Percentiles rank a stretch among this genome's conserved stretches.
Conservation (phyloP, 2,113 vertebrate genomes). For the Corythornis cristatus region DNA sequence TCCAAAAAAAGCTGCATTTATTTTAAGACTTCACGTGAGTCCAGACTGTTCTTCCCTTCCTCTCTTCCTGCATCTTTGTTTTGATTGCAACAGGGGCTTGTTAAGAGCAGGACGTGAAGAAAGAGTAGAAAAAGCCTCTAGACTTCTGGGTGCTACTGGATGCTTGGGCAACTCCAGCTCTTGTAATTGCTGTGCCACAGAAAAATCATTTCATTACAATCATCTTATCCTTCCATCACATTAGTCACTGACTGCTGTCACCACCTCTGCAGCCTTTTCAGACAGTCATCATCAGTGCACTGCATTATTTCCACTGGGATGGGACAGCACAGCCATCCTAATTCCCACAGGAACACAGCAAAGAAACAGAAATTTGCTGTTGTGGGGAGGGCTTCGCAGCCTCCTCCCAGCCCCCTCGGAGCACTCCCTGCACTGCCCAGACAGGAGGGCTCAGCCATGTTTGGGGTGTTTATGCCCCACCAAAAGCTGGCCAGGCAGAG, state of each 20-base stretch:
- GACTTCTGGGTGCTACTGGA: neutral
- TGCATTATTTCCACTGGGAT: neutral
- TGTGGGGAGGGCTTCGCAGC: neutral
- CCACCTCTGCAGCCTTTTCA: neutral
- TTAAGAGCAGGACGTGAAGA: neutral
- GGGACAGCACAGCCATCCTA: neutral
- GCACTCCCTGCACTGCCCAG: neutral
- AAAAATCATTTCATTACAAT: neutral
- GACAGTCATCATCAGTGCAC: neutral
- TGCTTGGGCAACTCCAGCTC: neutral
- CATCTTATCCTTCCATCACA: neutral
- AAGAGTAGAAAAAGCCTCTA: neutral
- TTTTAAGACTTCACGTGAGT: neutral
- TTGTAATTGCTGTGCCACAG: neutral
- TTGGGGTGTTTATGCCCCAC: neutral
- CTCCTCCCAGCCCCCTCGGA: neutral
- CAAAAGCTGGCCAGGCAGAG: neutral
- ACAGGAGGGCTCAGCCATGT: neutral
- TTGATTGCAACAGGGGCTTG: neutral
- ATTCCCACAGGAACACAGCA: neutral
- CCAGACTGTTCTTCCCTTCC: neutral
- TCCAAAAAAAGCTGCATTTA: neutral
- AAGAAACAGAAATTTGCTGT: neutral
- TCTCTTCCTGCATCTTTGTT: neutral
- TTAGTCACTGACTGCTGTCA: neutral